These are phyloP conservation scores for Serranus cabrilla DNA, from an alignment of 2,797 vertebrate genomes.

Conservation along the genomic window DNA sequence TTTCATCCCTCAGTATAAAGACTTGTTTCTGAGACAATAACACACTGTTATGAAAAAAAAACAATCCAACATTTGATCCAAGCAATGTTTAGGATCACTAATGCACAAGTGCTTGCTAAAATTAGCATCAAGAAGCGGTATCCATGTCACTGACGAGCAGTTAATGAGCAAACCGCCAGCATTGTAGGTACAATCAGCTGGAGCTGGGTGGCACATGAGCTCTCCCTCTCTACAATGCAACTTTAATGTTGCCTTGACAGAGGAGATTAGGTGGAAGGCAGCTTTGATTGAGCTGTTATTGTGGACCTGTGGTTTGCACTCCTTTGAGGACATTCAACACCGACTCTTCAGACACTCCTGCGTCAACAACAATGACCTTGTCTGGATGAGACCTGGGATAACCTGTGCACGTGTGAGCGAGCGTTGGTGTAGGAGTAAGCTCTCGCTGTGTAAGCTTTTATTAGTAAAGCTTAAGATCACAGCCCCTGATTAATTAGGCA, in stretches of 20 bases:
- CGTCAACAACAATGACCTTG: constrained; percentile 67
- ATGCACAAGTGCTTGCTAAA: constrained; percentile 11
- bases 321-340: constrained; percentile 71
- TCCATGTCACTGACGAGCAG: constrained; percentile 19
- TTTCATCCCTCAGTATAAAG: constrained; percentile 49
- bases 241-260: constrained; percentile 74
- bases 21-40: constrained; percentile 16
- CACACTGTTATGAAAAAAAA: constrained; percentile 14
- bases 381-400: constrained; percentile 18
- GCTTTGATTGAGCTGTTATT: constrained; percentile 59
- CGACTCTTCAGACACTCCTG: constrained; percentile 51
- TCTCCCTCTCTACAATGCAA: constrained; percentile 67
- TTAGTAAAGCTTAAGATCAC: background rate
- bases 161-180: constrained; percentile 23
- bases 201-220: constrained; percentile 54
- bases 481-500: background rate
- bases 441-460: background rate
- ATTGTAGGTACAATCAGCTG: constrained; percentile 29
- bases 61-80: constrained; percentile 12
- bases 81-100: constrained; percentile 29
- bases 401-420: constrained; percentile 16
- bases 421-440: constrained; percentile 10
- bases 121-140: constrained; percentile 28
- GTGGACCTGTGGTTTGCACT: constrained; percentile 51
- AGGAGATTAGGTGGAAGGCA: constrained; percentile 58